These are phyloP conservation scores for western clawed frog (Xenopus tropicalis) DNA, from an alignment of 2,113 vertebrate genomes.

Conservation along the genomic window UCB_Xtro_10.0 CM004444.2:6232001-6232500, in stretches of 20 bases:
- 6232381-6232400: too few species aligned
- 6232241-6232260: slow-evolving; percentile 18
- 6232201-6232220: slow-evolving; percentile 27
- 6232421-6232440: too few species aligned
- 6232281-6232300: not conserved
- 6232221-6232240: not conserved
- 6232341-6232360: too few species aligned
- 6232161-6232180: not conserved
- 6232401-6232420: too few species aligned
- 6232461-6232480: too few species aligned
- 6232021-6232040: not conserved
- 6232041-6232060: not conserved
- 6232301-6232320: too few species aligned
- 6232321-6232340: too few species aligned
- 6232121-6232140: not conserved
- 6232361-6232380: too few species aligned
- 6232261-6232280: slow-evolving; percentile 18
- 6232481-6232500: too few species aligned
- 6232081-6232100: not conserved
- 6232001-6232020: not conserved
- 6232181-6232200: slow-evolving; percentile 8
- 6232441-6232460: too few species aligned
- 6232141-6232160: not conserved
- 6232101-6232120: too few species aligned
- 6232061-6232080: not conserved